Percentiles rank a stretch among this genome's conserved stretches.
Conservation (phyloP, 2,113 vertebrate species). For the Oryzias javanicus region DNA sequence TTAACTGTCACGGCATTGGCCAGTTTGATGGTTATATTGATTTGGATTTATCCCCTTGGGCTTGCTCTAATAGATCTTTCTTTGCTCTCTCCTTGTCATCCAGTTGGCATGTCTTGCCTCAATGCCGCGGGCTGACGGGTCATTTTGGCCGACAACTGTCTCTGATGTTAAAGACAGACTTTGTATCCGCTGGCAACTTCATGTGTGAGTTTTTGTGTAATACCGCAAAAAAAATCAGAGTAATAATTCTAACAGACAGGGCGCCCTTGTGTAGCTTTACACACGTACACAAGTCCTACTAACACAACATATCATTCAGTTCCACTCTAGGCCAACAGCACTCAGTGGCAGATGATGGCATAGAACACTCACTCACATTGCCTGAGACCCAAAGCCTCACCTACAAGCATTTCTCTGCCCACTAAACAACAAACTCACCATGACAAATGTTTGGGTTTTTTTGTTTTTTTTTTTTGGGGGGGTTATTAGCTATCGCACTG, state of each 20-base stretch:
- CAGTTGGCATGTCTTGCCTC: constrained; percentile 13
- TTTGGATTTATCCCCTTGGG: constrained; percentile 36
- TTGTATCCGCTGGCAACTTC: constrained; percentile 6
- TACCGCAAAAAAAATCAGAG: constrained; percentile 10
- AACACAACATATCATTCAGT: constrained; percentile 9
- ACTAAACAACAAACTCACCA: neutral
- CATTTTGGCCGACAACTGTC: constrained; percentile 32
- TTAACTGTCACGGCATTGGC: constrained; percentile 35
- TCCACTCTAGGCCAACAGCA: constrained; percentile 20
- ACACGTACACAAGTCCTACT: neutral
- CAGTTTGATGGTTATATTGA: constrained; percentile 22
- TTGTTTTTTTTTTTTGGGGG: too few relatives aligned
- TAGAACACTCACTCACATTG: neutral
- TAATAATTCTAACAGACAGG: constrained; percentile 6
- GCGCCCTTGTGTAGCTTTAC: neutral
- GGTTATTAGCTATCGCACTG: neutral
- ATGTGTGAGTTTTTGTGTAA: constrained; percentile 4
- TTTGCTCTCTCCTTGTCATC: constrained; percentile 35
- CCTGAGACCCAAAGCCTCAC: constrained; percentile 1
- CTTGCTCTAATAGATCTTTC: constrained; percentile 19
- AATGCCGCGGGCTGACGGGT: constrained; percentile 25
- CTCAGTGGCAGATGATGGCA: neutral
- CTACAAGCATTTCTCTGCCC: neutral
- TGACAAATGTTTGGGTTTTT: neutral
- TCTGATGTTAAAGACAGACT: constrained; percentile 24